Conservation (phyloP, 2,797 vertebrate genomes). For the Geotrypetes seraphini region DNA sequence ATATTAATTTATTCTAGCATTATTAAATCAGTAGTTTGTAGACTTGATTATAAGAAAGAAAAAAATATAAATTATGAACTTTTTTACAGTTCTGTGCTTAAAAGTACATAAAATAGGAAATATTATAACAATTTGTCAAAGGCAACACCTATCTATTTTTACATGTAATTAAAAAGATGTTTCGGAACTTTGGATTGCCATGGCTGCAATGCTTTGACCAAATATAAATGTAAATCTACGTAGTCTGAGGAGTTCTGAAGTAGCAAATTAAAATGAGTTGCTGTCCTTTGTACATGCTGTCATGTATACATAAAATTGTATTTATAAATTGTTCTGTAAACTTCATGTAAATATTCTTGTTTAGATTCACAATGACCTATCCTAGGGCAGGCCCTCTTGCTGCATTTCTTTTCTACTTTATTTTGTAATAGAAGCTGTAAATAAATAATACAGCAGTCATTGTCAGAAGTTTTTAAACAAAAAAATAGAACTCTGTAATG, state of each 20-base stretch:
- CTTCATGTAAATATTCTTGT: constrained; percentile 70
- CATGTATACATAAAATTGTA: constrained; percentile 80
- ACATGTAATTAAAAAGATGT: constrained; percentile 30
- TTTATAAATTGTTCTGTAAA: constrained; percentile 86
- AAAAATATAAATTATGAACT: constrained; percentile 39
- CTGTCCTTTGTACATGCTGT: constrained; percentile 48
- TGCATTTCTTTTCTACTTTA: constrained; percentile 45
- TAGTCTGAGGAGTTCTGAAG: too few species aligned
- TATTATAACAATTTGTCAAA: constrained; percentile 26
- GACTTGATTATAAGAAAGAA: constrained; percentile 36
- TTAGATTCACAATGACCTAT: constrained; percentile 38
- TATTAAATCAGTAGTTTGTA: constrained; percentile 47
- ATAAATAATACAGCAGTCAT: constrained; percentile 46
- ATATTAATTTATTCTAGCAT: constrained; percentile 57
- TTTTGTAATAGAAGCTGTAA: constrained; percentile 43
- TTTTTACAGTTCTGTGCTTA: constrained; percentile 43
- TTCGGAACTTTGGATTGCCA: too few species aligned
- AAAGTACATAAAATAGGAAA: constrained; percentile 51
- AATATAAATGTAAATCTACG: too few species aligned
- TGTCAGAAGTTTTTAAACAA: constrained; percentile 27
- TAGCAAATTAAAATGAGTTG: constrained; percentile 47
- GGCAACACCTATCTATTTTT: constrained; percentile 40
- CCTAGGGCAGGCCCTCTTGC: constrained; percentile 68
- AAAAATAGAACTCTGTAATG: constrained; percentile 17
- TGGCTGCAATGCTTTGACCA: constrained; percentile 45